These are phyloP conservation scores for Morelia viridis DNA, from an alignment of 2,797 vertebrate species.

Conservation along the genomic window DNA sequence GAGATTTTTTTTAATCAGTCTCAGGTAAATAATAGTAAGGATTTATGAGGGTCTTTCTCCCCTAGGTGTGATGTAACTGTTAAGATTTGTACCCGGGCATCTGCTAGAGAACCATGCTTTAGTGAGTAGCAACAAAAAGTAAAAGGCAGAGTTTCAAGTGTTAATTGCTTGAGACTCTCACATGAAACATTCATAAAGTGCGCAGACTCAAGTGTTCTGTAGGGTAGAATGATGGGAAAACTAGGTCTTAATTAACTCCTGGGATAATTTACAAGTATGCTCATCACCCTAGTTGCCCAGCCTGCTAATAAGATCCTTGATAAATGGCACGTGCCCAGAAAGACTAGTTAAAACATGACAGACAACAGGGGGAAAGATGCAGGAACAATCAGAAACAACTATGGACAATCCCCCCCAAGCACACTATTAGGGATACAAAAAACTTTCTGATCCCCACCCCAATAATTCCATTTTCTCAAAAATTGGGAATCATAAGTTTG, in stretches of 20 bases:
- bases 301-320: conserved; percentile 29
- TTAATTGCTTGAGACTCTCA: conserved; percentile 43
- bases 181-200: conserved; percentile 43
- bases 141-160: conserved; percentile 21
- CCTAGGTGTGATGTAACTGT: conserved; percentile 34
- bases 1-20: conserved; percentile 42
- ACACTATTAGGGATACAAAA: conserved; percentile 35
- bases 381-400: conserved; percentile 38
- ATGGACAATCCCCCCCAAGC: conserved; percentile 48
- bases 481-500: not conserved
- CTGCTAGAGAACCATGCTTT: conserved; percentile 35
- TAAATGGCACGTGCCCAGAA: conserved; percentile 44
- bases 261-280: conserved; percentile 10
- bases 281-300: conserved; percentile 12
- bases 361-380: conserved; percentile 34
- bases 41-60: conserved; percentile 43
- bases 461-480: conserved; percentile 44
- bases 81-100: conserved; percentile 11
- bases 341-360: conserved; percentile 39
- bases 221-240: conserved; percentile 29
- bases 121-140: conserved; percentile 24
- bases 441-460: conserved; percentile 29
- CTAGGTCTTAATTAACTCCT: conserved; percentile 43
- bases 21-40: conserved; percentile 41
- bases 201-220: conserved; percentile 37